A percentile compares a stretch with the other conserved stretches of the same genome.
These are phyloP conservation scores for Acanthaster planci DNA, from an alignment of 35 echinoderm and acorn worm genomes.

Conservation along the genomic window DNA sequence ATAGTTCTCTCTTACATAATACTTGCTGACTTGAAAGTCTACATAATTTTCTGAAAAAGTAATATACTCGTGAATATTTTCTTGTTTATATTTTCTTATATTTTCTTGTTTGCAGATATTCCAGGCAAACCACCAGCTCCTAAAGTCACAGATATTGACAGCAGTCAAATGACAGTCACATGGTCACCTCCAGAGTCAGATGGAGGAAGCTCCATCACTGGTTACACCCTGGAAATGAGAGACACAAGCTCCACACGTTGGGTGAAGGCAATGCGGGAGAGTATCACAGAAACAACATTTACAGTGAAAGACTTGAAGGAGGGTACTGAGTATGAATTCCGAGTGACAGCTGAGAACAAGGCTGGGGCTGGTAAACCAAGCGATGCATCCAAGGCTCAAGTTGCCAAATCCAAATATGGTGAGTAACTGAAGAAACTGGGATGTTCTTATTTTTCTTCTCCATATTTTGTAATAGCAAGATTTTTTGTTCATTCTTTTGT, in stretches of 20 bases:
- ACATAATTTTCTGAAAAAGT: neutral
- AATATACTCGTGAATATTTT: neutral
- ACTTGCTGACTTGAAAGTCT: neutral
- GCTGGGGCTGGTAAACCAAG: constrained; percentile 86
- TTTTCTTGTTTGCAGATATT: constrained; percentile 34
- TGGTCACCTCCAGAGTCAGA: constrained; percentile 70
- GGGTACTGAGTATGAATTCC: constrained; percentile 66
- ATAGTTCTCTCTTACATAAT: neutral
- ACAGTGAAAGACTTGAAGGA: constrained; percentile 62
- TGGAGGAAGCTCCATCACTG: constrained; percentile 76
- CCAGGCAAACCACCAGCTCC: constrained; percentile 59
- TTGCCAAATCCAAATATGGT: constrained; percentile 84
- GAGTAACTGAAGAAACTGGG: constrained; percentile 35
- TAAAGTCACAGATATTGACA: constrained; percentile 33
- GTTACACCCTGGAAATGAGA: constrained; percentile 86
- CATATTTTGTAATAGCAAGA: neutral
- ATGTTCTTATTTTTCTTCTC: neutral
- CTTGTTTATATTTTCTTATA: constrained; percentile 13
- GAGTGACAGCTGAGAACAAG: constrained; percentile 88
- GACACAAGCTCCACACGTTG: constrained; percentile 62
- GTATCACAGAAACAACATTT: constrained; percentile 67
- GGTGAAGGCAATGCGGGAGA: constrained; percentile 39
- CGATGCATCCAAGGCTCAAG: constrained; percentile 53
- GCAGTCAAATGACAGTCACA: constrained; percentile 53
- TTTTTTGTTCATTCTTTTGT: neutral